Evolutionary conservation across 2,113 vertebrate species (phyloP).

Genomic region (Eubucco bourcierii): DNA sequence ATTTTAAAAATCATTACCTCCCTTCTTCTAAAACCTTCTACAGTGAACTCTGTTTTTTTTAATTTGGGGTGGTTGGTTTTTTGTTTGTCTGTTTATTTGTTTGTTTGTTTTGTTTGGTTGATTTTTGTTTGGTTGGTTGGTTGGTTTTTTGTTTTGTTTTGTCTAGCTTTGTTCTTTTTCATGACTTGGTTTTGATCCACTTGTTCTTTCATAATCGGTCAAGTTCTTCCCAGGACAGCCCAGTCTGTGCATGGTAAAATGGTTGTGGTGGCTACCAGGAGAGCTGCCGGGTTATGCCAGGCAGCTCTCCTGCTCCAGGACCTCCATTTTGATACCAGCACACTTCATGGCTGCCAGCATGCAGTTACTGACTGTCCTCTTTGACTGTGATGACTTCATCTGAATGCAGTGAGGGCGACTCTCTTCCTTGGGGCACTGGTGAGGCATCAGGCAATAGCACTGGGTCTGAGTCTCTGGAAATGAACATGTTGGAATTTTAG

Average conservation of each 20-base stretch:
- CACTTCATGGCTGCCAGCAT: slow-evolving; percentile 75
- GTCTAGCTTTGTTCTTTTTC: no score
- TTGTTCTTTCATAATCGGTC: background rate
- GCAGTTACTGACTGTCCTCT: slow-evolving; percentile 65
- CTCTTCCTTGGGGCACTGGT: slow-evolving; percentile 66
- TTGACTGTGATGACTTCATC: background rate
- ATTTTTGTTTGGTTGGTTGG: no score
- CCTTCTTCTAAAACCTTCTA: background rate
- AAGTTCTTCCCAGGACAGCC: background rate
- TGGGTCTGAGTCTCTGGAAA: slow-evolving; percentile 26
- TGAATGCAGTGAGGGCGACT: slow-evolving; percentile 62
- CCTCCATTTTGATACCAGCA: slow-evolving; percentile 48
- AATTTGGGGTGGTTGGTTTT: background rate
- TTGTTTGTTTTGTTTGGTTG: no score
- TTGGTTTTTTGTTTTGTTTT: no score
- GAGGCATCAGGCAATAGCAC: slow-evolving; percentile 76
- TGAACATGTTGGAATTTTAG: background rate
- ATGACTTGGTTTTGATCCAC: background rate
- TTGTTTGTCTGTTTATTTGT: no score
- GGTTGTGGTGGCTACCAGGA: background rate
- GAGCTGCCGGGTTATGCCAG: background rate
- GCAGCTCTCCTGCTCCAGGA: slow-evolving; percentile 64
- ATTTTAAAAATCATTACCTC: no score
- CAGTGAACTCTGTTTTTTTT: background rate
- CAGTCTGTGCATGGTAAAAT: accelerated